Percentiles rank a stretch among this genome's conserved stretches.
These are phyloP conservation scores for Melanerpes aurifrons DNA, from an alignment of 2,113 vertebrate genomes.

Conservation along the genomic window DNA sequence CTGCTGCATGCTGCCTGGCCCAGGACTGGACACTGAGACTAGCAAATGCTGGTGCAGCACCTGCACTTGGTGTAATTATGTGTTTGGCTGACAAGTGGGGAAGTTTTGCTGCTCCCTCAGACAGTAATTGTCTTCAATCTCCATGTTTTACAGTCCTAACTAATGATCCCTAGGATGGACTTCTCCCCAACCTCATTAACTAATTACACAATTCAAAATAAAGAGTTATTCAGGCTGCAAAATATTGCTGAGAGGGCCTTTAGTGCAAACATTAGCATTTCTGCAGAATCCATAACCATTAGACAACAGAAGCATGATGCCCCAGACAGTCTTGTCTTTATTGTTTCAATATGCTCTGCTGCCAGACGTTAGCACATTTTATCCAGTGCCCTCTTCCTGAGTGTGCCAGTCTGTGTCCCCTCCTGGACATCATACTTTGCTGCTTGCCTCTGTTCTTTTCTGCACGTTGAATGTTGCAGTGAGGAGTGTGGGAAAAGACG, in stretches of 20 bases:
- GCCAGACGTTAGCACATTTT: neutral
- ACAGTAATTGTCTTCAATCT: slow-evolving; percentile 43
- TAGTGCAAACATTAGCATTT: slow-evolving; percentile 42
- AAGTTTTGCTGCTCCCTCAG: slow-evolving; percentile 39
- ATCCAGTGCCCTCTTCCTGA: neutral
- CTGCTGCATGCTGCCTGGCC: neutral
- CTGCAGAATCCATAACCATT: neutral
- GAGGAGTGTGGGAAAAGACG: neutral
- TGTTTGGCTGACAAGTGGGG: neutral
- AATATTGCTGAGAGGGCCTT: slow-evolving; percentile 54
- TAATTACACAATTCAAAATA: slow-evolving; percentile 70
- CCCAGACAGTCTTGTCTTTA: neutral
- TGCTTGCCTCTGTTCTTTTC: neutral
- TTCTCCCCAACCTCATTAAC: slow-evolving; percentile 61
- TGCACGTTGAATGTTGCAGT: neutral
- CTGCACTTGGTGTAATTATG: neutral
- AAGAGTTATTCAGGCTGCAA: slow-evolving; percentile 52
- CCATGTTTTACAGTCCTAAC: slow-evolving; percentile 57
- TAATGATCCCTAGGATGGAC: slow-evolving; percentile 60
- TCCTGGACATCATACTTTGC: neutral
- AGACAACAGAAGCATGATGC: neutral
- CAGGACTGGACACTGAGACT: neutral
- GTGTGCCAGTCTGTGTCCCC: neutral
- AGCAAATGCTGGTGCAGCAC: neutral
- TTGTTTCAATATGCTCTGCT: neutral